Conservation (phyloP, 2,888 invertebrate genomes). For the Tipula vernalis region DNA sequence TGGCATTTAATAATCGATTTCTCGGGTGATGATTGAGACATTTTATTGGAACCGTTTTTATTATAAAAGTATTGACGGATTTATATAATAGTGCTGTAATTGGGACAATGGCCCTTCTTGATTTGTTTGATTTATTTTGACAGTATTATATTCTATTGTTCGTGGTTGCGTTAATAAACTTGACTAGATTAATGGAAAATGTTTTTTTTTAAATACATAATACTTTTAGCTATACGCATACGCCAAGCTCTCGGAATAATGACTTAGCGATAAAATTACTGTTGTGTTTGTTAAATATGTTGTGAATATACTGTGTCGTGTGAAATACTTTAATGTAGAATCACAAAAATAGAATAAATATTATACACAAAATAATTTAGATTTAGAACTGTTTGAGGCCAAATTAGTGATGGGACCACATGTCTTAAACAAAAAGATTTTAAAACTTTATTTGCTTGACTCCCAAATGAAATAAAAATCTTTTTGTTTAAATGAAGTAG, state of each 20-base stretch:
- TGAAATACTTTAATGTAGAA: neutral
- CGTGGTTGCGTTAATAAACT: neutral
- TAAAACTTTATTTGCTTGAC: neutral
- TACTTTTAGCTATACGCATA: neutral
- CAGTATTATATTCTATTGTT: neutral
- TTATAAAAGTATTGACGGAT: neutral
- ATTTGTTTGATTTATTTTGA: neutral
- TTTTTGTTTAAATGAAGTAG: neutral
- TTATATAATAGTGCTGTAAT: neutral
- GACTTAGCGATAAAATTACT: neutral
- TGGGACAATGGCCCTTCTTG: neutral
- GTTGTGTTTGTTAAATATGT: neutral
- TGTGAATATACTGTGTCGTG: neutral
- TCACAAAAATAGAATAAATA: slow-evolving; percentile 4
- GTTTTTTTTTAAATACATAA: neutral
- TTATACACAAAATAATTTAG: neutral
- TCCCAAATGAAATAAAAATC: neutral
- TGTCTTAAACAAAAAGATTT: neutral
- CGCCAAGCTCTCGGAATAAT: neutral
- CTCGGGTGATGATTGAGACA: neutral
- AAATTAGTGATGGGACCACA: neutral
- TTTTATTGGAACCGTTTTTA: neutral
- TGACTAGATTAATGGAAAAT: neutral
- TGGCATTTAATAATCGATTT: neutral
- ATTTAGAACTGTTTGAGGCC: neutral